Conservation (phyloP, 2,113 vertebrate species). For the Excalfactoria chinensis region DNA sequence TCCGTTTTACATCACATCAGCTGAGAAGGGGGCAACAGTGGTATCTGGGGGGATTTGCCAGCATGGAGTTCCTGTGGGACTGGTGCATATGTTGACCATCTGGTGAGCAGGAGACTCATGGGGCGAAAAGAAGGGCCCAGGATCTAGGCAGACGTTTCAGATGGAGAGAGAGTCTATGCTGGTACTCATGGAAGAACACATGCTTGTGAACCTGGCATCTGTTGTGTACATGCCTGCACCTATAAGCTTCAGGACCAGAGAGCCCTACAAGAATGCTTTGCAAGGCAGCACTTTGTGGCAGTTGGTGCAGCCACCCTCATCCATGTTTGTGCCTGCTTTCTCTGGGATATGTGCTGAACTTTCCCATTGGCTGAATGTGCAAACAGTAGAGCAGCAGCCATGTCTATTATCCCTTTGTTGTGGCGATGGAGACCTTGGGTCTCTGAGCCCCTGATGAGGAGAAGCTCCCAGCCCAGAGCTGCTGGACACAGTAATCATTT, state of each 20-base stretch:
- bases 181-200: fast-evolving
- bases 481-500: fast-evolving
- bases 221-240: neutral
- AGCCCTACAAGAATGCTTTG: neutral
- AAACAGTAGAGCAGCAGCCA: neutral
- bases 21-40: fast-evolving
- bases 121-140: too few species aligned
- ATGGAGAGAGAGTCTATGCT: neutral
- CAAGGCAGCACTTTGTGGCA: neutral
- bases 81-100: neutral
- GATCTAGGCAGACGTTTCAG: neutral
- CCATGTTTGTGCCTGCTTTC: neutral
- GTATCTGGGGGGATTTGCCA: neutral
- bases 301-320: neutral
- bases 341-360: too few species aligned
- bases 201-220: neutral
- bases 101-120: fast-evolving
- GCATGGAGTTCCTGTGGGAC: too few species aligned
- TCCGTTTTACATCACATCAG: neutral
- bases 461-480: neutral
- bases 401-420: neutral
- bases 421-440: neutral
- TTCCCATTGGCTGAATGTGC: too few species aligned
- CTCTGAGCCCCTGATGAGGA: neutral
- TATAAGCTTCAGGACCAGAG: neutral